Percentiles rank a stretch among this genome's conserved stretches.
Conservation (phyloP, 1,140 invertebrate genomes). For the Stegodyphus mimosarum region DNA sequence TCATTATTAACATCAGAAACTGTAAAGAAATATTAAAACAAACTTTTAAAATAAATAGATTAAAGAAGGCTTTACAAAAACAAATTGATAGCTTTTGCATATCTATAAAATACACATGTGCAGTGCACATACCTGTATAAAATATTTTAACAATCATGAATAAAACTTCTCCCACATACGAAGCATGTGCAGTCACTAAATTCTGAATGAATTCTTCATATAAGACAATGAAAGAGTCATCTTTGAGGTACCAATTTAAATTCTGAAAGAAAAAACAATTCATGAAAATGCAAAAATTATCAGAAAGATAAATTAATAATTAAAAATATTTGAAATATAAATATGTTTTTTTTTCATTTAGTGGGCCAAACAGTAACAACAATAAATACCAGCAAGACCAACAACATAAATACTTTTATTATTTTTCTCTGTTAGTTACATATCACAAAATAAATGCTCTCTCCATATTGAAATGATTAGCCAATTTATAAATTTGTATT, state of each 20-base stretch:
- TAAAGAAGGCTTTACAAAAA: neutral
- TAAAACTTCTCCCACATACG: constrained; percentile 56
- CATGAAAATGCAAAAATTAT: neutral
- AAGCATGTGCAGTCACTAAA: constrained; percentile 44
- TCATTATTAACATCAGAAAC: constrained; percentile 9
- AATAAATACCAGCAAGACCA: neutral
- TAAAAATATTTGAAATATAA: neutral
- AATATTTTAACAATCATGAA: constrained; percentile 62
- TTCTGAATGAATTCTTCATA: constrained; percentile 56
- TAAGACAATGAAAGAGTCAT: neutral
- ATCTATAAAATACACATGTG: neutral
- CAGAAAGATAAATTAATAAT: neutral
- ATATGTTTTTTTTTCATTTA: neutral
- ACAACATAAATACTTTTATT: neutral
- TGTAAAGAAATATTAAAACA: neutral
- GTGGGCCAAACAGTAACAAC: neutral
- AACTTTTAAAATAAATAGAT: neutral
- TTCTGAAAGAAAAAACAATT: constrained; percentile 7
- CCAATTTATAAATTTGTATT: no score
- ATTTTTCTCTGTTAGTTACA: neutral
- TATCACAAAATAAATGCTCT: neutral
- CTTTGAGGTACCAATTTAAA: constrained; percentile 32
- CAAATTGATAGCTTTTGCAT: no score
- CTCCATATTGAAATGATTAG: neutral
- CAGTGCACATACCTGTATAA: constrained; percentile 11